Conservation (phyloP, 1,140 invertebrate species). For the Idris sp. region DNA sequence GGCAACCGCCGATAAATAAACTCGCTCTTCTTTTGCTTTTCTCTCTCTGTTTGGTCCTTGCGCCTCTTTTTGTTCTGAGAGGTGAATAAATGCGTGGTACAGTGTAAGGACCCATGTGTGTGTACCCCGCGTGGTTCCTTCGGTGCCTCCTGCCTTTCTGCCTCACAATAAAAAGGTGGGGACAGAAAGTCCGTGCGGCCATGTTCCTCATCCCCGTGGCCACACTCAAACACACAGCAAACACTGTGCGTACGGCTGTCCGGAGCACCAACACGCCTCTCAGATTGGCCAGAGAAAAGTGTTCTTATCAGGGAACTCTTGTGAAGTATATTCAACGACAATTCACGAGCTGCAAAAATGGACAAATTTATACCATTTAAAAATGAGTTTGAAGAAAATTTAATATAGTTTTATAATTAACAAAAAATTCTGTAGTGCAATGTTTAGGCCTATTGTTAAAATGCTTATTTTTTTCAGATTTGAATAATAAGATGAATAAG, state of each 20-base stretch:
- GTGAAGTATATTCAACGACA: no score
- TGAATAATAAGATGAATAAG: no score
- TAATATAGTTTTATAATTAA: no score
- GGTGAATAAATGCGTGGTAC: constrained; percentile 70
- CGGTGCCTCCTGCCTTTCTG: constrained; percentile 63
- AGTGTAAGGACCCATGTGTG: constrained; percentile 41
- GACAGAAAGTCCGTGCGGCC: constrained; percentile 70
- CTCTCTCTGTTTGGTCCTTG: constrained; percentile 57
- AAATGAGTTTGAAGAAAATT: no score
- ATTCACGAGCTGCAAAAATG: no score
- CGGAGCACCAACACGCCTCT: constrained; percentile 13
- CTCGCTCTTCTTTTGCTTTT: constrained; percentile 65
- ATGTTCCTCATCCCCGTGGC: constrained; percentile 72
- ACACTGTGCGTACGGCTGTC: constrained; percentile 33
- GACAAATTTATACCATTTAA: no score
- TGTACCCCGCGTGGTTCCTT: constrained; percentile 39
- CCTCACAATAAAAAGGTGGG: constrained; percentile 78
- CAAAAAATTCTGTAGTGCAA: no score
- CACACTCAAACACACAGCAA: constrained; percentile 28
- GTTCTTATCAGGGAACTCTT: constrained; percentile 31
- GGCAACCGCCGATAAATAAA: constrained; percentile 78
- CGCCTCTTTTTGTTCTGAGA: constrained; percentile 61
- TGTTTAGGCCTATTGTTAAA: no score
- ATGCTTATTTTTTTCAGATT: no score
- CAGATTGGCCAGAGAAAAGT: background rate